A percentile compares a stretch with the other conserved stretches of the same genome.
phyloP scores from a whole-genome alignment of 2,113 vertebrate species.

The Montifringilla adamsi region DNA sequence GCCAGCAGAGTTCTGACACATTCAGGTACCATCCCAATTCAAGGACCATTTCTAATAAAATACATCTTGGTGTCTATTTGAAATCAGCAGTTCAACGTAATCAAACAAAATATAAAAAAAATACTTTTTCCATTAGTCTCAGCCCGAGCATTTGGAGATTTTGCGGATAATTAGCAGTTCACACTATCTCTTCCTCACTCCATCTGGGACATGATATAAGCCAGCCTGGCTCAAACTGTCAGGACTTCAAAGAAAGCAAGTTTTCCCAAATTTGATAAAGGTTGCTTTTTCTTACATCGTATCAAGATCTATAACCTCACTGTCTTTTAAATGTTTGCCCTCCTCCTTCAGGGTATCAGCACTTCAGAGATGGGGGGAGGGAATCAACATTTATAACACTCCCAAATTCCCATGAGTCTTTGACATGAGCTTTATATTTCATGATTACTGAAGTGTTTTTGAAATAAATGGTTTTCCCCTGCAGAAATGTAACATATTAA shows the following conservation, averaged over 20 bases:
- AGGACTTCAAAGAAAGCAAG: neutral
- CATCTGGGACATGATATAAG: fast-evolving
- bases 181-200: neutral
- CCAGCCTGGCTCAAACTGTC: neutral
- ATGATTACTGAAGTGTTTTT: neutral
- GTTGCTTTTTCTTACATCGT: neutral
- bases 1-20: neutral
- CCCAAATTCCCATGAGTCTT: neutral
- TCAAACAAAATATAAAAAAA: neutral
- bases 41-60: neutral
- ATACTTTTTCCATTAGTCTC: neutral
- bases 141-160: neutral
- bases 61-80: neutral
- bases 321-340: neutral
- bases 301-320: neutral
- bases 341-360: neutral
- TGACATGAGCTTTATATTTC: neutral
- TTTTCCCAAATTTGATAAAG: neutral
- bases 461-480: neutral
- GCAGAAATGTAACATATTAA: neutral
- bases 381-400: neutral
- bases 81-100: neutral
- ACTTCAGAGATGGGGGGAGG: fast-evolving
- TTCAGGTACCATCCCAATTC: neutral
- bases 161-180: neutral